Conservation (phyloP, 2,797 vertebrate species). For the Tangara arthus region DNA sequence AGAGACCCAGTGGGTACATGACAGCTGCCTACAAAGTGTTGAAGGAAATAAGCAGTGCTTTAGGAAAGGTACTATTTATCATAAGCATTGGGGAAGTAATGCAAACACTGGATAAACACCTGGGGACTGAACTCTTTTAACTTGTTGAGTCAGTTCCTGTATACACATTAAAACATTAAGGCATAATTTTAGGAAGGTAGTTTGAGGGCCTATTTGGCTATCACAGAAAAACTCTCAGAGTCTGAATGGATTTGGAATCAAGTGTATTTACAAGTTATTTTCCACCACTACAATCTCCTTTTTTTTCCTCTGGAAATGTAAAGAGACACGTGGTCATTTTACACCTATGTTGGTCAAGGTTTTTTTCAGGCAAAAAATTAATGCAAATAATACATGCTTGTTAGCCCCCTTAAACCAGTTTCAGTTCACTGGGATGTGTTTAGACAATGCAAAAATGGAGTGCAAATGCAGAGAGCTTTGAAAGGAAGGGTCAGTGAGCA, state of each 20-base stretch:
- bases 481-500: neutral
- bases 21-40: neutral
- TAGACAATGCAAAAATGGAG: neutral
- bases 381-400: neutral
- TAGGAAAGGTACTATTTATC: neutral
- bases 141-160: neutral
- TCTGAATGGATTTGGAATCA: neutral
- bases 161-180: neutral
- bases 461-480: neutral
- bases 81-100: neutral
- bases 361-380: neutral
- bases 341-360: neutral
- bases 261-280: neutral
- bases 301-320: neutral
- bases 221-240: neutral
- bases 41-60: neutral
- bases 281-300: neutral
- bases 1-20: neutral
- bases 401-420: neutral
- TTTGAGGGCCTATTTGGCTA: neutral
- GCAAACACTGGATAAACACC: neutral
- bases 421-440: neutral
- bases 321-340: neutral
- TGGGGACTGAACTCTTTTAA: neutral
- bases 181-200: neutral